A percentile compares a stretch with the other conserved stretches of the same genome.
These are phyloP conservation scores for Diadumene lineata DNA, from an alignment of 92 coral and sea anemone genomes.

Conservation along the genomic window DNA sequence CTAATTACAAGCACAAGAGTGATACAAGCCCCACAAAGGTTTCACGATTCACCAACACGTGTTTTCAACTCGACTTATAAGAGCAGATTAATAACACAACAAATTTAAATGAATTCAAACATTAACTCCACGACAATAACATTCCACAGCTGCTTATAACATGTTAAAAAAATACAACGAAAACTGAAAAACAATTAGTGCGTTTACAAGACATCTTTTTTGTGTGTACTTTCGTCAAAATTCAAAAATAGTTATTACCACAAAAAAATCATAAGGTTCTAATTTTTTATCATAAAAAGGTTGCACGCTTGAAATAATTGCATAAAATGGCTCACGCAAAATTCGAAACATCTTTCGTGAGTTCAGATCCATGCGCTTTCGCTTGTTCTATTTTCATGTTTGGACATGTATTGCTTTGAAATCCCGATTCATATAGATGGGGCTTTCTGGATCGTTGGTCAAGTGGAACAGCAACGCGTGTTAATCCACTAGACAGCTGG, in stretches of 20 bases:
- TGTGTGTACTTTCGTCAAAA: no score
- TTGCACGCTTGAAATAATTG: no score
- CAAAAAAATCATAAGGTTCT: no score
- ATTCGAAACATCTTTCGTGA: no score
- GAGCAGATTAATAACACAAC: not conserved
- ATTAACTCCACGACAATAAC: not conserved
- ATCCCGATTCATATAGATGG: not conserved
- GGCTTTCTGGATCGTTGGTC: conserved; percentile 4
- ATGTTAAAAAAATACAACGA: not conserved
- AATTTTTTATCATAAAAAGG: no score
- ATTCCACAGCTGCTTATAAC: not conserved
- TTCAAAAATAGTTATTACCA: no score
- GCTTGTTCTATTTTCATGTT: conserved; percentile 1
- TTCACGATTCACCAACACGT: not conserved
- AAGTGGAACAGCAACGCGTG: conserved; percentile 35
- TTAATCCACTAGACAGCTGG: conserved; percentile 24
- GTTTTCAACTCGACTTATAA: not conserved
- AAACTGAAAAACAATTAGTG: not conserved
- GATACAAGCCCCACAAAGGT: not conserved
- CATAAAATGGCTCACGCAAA: no score
- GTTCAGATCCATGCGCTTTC: not conserved
- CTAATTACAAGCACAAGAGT: conserved; percentile 8
- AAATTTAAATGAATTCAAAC: not conserved
- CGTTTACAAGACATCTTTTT: no score
- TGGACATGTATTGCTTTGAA: not conserved